Conservation (phyloP, 2,888 invertebrate genomes). For the Altica lythri region DNA sequence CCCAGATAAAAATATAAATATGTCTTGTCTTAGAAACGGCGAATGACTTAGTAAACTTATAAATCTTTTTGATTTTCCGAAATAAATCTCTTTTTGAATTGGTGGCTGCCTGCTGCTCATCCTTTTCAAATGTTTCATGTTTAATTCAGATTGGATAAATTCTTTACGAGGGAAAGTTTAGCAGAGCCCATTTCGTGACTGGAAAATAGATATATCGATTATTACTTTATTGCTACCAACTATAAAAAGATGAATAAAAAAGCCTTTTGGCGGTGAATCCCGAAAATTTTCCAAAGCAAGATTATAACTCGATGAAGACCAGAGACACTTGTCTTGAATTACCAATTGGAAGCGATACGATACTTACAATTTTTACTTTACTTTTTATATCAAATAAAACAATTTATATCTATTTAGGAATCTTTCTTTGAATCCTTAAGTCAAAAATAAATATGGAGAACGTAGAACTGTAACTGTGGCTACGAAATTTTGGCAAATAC, state of each 20-base stretch:
- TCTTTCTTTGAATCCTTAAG: no score
- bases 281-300: constrained; percentile 8
- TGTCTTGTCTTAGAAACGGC: constrained; percentile 49
- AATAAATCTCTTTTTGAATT: constrained; percentile 50
- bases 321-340: constrained; percentile 1
- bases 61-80: constrained; percentile 49
- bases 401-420: no score
- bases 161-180: constrained; percentile 47
- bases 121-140: constrained; percentile 52
- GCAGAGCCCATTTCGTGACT: constrained; percentile 43
- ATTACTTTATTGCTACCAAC: constrained; percentile 46
- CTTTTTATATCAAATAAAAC: no score
- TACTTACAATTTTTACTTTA: no score
- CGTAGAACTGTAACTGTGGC: no score
- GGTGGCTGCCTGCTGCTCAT: constrained; percentile 38
- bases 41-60: constrained; percentile 54
- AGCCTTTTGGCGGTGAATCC: constrained; percentile 11
- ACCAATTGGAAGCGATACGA: constrained; percentile 4
- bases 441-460: no score
- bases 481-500: no score
- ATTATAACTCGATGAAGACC: constrained; percentile 22
- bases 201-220: constrained; percentile 48
- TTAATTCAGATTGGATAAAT: constrained; percentile 54
- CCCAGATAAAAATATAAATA: constrained; percentile 55
- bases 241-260: constrained; percentile 39